Evolutionary conservation across 2,888 invertebrate species (phyloP), one percentile per base, ranked within the genome.

Genomic region (Dexiosoma caninum): DNA sequence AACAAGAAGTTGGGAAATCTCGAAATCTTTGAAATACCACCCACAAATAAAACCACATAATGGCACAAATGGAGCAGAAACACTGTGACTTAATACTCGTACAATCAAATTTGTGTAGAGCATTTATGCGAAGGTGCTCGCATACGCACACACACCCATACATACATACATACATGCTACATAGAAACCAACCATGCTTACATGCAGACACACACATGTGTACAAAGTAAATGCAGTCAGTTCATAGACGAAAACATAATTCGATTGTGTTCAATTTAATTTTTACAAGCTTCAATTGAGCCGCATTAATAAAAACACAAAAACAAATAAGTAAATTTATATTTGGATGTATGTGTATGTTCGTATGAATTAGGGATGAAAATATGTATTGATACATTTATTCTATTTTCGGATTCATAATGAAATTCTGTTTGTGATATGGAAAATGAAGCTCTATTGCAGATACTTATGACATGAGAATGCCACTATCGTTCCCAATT

Each of bases 181-280:
- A n/a, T n/a, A n/a, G n/a, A n/a, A n/a, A n/a, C n/a, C n/a, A n/a
- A n/a, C n/a, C n/a, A n/a, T n/a, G n/a, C n/a, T n/a, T 19, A 10
- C 42, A 40, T 30, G 8, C 19, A 32, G 9, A 21, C 9, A 21
- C 10, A 5, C 9, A 2, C 12, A n/a, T 6, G 5, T 10, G 2
- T 0, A n/a, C n/a, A n/a, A n/a, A n/a, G 5, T 7, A 55, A 12
- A 32, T 19, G 21, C 2, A 32, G 2, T 44, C 21, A 44, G n/a
- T 21, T 8, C 14, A 19, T 86, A 85, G 84, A 86, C 86, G 83
- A 85, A 85, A 85, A 86, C 84, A 87, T 89, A 89, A 89, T 89
- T 89, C 87, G 89, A 89, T 89, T 89, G 89, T 87, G 89, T 89
- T 88, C 88, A 89, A 89, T 89, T 89, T 89, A 89, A 89, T 89